Conservation (phyloP, 2,888 invertebrate genomes). For the Metalampra italica region DNA sequence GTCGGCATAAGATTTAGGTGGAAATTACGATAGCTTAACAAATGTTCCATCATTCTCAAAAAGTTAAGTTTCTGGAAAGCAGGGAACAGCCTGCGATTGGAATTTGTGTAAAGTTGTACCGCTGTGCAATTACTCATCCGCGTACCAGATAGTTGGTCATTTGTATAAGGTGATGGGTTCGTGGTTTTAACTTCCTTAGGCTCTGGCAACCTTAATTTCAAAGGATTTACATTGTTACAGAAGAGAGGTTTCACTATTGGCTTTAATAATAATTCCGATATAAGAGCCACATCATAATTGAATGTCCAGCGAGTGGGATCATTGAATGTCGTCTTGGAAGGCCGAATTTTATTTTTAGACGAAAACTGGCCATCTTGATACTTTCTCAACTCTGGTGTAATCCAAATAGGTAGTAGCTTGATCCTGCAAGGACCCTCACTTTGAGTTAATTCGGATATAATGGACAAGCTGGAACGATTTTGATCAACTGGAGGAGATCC, state of each 20-base stretch:
- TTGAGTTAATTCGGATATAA: slow-evolving; percentile 30
- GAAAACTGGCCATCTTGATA: slow-evolving; percentile 24
- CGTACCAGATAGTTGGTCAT: neutral
- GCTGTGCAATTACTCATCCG: slow-evolving; percentile 20
- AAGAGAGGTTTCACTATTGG: slow-evolving; percentile 11
- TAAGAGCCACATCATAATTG: neutral
- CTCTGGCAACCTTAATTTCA: neutral
- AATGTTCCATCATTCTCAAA: neutral
- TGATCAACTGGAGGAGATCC: slow-evolving; percentile 12
- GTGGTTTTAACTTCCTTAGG: neutral
- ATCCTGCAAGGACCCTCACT: slow-evolving; percentile 13
- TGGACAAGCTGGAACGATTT: slow-evolving; percentile 27
- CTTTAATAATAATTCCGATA: slow-evolving; percentile 15
- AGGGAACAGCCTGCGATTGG: neutral
- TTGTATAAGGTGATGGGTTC: neutral
- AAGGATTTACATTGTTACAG: slow-evolving; percentile 1
- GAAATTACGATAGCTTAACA: slow-evolving; percentile 2
- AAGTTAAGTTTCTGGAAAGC: neutral
- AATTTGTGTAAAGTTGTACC: slow-evolving; percentile 24
- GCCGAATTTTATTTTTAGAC: slow-evolving; percentile 3
- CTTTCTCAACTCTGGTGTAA: slow-evolving; percentile 17
- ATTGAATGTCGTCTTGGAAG: neutral
- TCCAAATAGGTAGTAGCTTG: slow-evolving; percentile 10
- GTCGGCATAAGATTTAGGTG: neutral
- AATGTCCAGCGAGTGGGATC: neutral